Evolutionary conservation across 2,113 vertebrate genomes (phyloP), one percentile per base, ranked within the genome.

Genomic region (Burhinus bistriatus): DNA sequence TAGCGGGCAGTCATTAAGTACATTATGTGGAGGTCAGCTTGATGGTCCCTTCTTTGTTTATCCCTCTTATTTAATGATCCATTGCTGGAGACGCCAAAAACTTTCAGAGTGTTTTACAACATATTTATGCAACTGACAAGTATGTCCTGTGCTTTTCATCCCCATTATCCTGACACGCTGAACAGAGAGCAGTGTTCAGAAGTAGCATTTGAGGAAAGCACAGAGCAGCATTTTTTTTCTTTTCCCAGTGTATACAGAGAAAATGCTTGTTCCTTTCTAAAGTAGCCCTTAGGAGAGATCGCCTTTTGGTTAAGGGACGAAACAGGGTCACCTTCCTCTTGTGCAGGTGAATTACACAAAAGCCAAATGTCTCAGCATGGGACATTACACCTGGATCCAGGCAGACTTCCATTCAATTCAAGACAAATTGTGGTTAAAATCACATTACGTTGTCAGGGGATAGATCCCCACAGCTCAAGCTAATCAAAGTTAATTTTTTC

Each of bases 31-130:
- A 66, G 89, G 89, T 95, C 84, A 77, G 81, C 66, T 34, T 72
- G 49, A 87, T 58, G 49, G 57, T 76, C 62, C 58, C 38, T 65
- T 79, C 72, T 93, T 80, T 91, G 84, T 94, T 97, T 96, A 85
- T 95, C 86, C 71, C 87, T 93, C 68, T 76, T 78, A 82, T 61
- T 97, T 92, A 95, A 95, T 82, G 81, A 86, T 61, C 83, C 75
- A 76, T 85, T 55, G 58, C 47, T 93, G 84, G 89, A 90, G 78
- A 82, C 23, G 6, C 58, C 17, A 18, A 93, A 90, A 89, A 85
- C 81, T 83, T 91, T 81, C 84, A 81, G 93, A 72, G 83, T 68
- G 68, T 83, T 97, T 95, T 94, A 94, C 57, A 87, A 66, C 4
- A 6, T 64, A 86, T 89, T 94, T 93, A 91, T 77, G 68, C 0